Evolutionary conservation across 2,113 vertebrate genomes (phyloP).

Genomic region (Stigmatopora argus): DNA sequence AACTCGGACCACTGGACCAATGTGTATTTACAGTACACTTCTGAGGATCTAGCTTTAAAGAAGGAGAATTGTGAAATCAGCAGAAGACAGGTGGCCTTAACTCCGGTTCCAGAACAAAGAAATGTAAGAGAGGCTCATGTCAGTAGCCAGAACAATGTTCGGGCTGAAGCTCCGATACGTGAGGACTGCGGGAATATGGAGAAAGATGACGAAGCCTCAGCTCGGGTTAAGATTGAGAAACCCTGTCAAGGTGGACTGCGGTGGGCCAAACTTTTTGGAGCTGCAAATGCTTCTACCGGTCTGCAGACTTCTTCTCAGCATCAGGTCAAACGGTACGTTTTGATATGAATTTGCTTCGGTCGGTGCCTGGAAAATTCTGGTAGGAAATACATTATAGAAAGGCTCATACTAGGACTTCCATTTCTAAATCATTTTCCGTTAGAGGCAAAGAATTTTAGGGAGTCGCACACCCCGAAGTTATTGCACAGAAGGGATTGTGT

Average conservation of each 20-base stretch:
- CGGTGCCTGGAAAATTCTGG: too few relatives aligned
- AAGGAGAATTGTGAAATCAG: constrained; percentile 44
- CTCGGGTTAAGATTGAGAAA: constrained; percentile 52
- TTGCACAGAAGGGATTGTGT: too few relatives aligned
- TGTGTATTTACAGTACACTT: constrained; percentile 4
- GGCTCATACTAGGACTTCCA: not conserved
- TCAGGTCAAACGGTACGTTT: constrained; percentile 72
- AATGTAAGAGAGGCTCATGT: constrained; percentile 68
- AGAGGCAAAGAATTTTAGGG: too few relatives aligned
- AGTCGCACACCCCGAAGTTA: too few relatives aligned
- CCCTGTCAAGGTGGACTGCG: constrained; percentile 50
- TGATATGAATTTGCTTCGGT: not conserved
- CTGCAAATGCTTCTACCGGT: constrained; percentile 31
- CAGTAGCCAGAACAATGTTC: constrained; percentile 55
- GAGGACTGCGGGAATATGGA: constrained; percentile 30
- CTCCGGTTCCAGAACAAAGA: constrained; percentile 46
- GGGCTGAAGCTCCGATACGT: constrained; percentile 44
- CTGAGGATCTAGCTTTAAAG: constrained; percentile 9
- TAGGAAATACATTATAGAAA: too few relatives aligned
- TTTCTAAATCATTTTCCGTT: too few relatives aligned
- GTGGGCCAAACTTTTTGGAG: constrained; percentile 74
- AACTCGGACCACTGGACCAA: constrained; percentile 67
- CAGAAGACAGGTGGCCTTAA: constrained; percentile 24
- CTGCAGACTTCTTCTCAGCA: constrained; percentile 27
- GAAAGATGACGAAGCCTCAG: constrained; percentile 64